These are phyloP conservation scores for Microtus oregoni DNA, from an alignment of 2,113 vertebrate genomes.

Conservation along the genomic window DNA sequence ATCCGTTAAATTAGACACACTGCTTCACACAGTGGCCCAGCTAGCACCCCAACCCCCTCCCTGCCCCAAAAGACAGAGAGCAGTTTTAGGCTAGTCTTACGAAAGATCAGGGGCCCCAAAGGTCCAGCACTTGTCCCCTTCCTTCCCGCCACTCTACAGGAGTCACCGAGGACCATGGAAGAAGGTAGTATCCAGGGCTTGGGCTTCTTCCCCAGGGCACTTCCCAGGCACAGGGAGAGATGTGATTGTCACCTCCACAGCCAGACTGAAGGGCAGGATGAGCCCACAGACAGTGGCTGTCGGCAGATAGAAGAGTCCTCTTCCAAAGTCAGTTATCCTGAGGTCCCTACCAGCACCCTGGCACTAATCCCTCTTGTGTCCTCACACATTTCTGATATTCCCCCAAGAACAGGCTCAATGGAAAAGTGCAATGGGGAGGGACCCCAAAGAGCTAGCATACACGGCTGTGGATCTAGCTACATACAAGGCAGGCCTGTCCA, in stretches of 20 bases:
- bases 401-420: not conserved
- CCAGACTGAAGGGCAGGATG: not conserved
- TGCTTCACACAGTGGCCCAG: slow-evolving; percentile 76
- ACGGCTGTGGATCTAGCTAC: not conserved
- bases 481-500: not conserved
- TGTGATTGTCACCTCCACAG: not conserved
- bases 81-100: slow-evolving; percentile 68
- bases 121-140: not conserved
- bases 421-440: not conserved
- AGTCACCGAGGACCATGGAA: not conserved
- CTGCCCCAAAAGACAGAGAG: slow-evolving; percentile 71
- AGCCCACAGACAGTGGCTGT: not conserved
- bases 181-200: not conserved
- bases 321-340: not conserved
- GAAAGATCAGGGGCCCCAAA: slow-evolving; percentile 70
- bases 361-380: not conserved
- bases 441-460: accelerated
- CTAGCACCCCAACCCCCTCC: slow-evolving; percentile 56
- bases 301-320: not conserved
- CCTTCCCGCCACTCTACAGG: not conserved
- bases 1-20: slow-evolving; percentile 81
- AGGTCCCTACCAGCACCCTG: not conserved
- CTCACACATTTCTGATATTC: not conserved
- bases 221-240: not conserved
- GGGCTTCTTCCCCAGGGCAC: not conserved